Evolutionary conservation across 2,113 vertebrate genomes (phyloP), one percentile per base, ranked within the genome.

Genomic region (Suncus etruscus): DNA sequence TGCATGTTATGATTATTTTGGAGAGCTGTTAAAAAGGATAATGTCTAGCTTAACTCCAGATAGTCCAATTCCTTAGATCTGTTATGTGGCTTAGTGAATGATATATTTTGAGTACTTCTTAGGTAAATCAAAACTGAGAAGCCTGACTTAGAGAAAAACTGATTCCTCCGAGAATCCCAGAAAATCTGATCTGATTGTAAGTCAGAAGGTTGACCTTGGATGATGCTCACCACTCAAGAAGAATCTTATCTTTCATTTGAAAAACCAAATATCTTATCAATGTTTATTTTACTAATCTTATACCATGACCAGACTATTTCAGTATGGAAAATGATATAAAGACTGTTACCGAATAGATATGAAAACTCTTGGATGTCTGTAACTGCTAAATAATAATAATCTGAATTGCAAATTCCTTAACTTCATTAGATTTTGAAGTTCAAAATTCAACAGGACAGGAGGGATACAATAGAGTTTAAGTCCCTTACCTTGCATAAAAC

Each of bases 291-390:
- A 74, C 9, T 88, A 22, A 75, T 58, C 87, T 89, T 91, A 80
- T 27, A 79, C 48, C 45, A 69, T 48, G 27, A 87, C 83, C 29
- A 89, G 20, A 87, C 8, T 77, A 45, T 87, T 87, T 79, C 39
- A 94, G 89, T 24, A 54, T 29, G 61, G 1, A 4, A 91, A 80
- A 83, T 69, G 83, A 75, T 31, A 79, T 11, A 86, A 94, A 78
- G 5, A 51, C 7, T 78, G 22, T 70, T 90, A 89, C 22, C 27
- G 72, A 89, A 86, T 1, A 92, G 22, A 70, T 39, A 83, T 90
- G 83, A 81, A 14, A 65, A 50, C 63, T 50, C 91, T 81, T 86
- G 81, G 31, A 92, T 39, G 58, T 39, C 45, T 89, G 7, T 27
- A 84, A 91, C 61, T 86, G 83, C 68, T 94, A 39, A 39, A 39